phyloP scores from a whole-genome alignment of 2,113 vertebrate genomes.

The Indicator indicator region DNA sequence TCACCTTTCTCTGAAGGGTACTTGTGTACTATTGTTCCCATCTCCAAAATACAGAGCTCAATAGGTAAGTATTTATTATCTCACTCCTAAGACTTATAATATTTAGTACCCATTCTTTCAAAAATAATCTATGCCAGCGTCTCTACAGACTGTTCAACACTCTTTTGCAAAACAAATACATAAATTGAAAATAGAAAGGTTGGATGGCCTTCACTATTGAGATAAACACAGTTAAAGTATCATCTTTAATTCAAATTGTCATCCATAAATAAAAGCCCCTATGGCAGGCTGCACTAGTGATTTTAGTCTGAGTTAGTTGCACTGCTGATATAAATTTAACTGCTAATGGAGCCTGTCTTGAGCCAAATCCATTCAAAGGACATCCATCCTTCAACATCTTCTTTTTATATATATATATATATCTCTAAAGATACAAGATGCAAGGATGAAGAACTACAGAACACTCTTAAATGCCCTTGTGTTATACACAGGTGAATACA shows the following conservation, averaged over 20 bases:
- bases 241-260: neutral
- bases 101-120: neutral
- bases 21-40: neutral
- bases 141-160: rapidly evolving
- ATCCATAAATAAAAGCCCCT: neutral
- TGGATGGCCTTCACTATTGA: neutral
- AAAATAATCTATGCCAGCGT: neutral
- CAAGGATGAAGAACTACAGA: neutral
- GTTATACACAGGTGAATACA: neutral
- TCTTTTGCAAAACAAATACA: neutral
- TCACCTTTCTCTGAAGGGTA: neutral
- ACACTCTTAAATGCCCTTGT: neutral
- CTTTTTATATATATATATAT: too few relatives aligned
- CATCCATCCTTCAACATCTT: neutral
- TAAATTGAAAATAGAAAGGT: neutral
- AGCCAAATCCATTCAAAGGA: neutral
- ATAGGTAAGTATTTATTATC: neutral
- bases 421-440: too few relatives aligned
- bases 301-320: neutral
- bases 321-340: neutral
- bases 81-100: neutral
- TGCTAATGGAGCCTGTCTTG: neutral
- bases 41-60: neutral
- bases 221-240: neutral
- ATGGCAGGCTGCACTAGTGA: neutral